Conservation (phyloP, 2,797 vertebrate genomes). For the Chloroceryle amazona region DNA sequence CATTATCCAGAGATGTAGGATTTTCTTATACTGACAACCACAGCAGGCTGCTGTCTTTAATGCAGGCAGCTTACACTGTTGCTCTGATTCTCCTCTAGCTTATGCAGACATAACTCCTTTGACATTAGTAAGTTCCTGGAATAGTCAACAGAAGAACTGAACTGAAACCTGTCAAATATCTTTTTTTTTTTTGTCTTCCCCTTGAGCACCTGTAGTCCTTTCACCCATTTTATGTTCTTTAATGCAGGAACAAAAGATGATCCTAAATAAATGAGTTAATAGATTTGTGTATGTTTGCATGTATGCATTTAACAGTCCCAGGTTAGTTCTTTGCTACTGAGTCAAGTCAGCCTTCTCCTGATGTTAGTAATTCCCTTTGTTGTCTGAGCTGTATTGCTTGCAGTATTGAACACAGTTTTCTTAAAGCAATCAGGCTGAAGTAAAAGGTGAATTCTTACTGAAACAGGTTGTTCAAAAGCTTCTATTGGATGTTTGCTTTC, state of each 20-base stretch:
- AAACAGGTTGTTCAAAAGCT: background rate
- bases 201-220: background rate
- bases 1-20: background rate
- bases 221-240: background rate
- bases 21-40: background rate
- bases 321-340: background rate
- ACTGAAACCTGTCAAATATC: background rate
- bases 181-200: background rate
- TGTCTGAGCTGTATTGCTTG: background rate
- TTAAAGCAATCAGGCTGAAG: background rate
- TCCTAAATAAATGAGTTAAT: background rate
- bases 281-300: background rate
- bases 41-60: slow-evolving; percentile 3
- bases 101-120: background rate
- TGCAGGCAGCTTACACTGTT: background rate
- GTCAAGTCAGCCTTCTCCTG: background rate
- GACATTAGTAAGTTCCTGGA: background rate
- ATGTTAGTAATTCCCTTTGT: background rate
- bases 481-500: rapidly evolving
- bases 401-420: background rate
- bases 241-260: background rate
- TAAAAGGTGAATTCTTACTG: background rate
- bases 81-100: background rate
- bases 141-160: background rate
- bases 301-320: background rate